A percentile compares a stretch with the other conserved stretches of the same genome.
Conservation (phyloP, 2,888 invertebrate genomes). For the Ectemnius continuus region DNA sequence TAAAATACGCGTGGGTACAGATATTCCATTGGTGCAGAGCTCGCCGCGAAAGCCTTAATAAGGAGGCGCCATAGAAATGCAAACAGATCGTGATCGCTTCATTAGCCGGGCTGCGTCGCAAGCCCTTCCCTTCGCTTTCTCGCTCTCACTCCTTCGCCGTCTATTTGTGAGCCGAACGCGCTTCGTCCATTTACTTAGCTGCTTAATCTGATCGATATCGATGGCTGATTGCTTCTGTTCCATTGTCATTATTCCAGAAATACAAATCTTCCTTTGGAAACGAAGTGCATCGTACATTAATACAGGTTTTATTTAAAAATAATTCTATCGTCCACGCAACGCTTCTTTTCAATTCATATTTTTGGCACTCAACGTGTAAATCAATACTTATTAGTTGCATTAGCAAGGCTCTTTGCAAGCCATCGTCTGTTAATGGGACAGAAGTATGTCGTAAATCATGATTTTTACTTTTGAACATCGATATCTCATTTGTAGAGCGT, state of each 20-base stretch:
- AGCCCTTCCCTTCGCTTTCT: not conserved
- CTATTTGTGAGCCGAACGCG: constrained; percentile 1
- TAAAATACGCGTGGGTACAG: constrained; percentile 6
- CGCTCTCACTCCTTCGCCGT: not conserved
- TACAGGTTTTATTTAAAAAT: too few species aligned
- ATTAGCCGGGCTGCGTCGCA: constrained; percentile 1
- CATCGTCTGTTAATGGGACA: too few species aligned
- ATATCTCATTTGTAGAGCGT: too few species aligned
- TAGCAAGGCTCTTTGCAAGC: too few species aligned
- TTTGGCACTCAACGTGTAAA: too few species aligned
- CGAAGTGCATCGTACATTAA: not conserved
- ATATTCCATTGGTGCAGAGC: not conserved
- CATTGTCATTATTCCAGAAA: too few species aligned
- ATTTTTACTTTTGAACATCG: too few species aligned
- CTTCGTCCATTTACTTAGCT: constrained; percentile 28
- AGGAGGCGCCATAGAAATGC: constrained; percentile 23
- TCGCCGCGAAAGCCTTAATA: constrained; percentile 9
- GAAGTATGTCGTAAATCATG: too few species aligned
- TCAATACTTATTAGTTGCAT: too few species aligned
- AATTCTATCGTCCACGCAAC: too few species aligned
- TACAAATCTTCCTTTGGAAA: too few species aligned
- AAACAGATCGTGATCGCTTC: constrained; percentile 34
- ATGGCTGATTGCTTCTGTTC: not conserved
- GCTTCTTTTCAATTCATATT: too few species aligned
- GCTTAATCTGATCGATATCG: constrained; percentile 19